Evolutionary conservation across 1,140 invertebrate genomes (phyloP), one percentile per base, ranked within the genome.

Genomic region (Nephotettix cincticeps): DNA sequence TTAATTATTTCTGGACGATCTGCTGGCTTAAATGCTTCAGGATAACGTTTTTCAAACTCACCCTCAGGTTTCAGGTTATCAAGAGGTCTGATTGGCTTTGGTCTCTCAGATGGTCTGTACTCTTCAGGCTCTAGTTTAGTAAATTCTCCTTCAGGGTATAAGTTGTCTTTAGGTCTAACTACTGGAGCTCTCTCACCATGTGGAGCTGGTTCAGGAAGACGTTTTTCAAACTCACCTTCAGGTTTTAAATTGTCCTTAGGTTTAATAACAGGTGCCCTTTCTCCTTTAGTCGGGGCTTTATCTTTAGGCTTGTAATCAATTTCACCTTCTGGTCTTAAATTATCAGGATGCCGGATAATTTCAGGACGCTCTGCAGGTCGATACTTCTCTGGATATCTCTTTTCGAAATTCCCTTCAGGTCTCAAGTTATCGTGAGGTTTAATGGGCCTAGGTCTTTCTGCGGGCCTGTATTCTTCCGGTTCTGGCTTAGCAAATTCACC

Each of bases 291-390:
- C 40, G 51, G 51, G 3, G 36, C 1, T 9, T 54, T 61, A 1
- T 73, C 63, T 29, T 81, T 76, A 3, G 69, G 69, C 67, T 79
- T 77, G 64, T 78, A 77, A 9, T 84, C 83, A 77, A 89, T 88
- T 64, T 89, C 86, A 88, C 71, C 72, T 71, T 74, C 80, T 73
- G 82, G 75, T 77, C 79, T 81, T 0, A 91, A 78, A 76, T 90
- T 90, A 77, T 88, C 85, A 71, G 81, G 78, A 51, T 73, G 81
- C 72, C 72, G 83, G 23, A 80, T 79, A 2, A 45, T 76, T 36
- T 54, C 47, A 6, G 64, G 61, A 74, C 81, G 64, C 3, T 81
- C 78, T 23, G 77, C 25, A 21, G 71, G 74, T 79, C 80, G 17
- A 13, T 70, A 67, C 45, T 73, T 70, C 30, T 68, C 73, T 36